Percentiles rank a stretch among this genome's conserved stretches.
phyloP scores from a whole-genome alignment of 2,797 vertebrate species.

The Pangasius macronema region DNA sequence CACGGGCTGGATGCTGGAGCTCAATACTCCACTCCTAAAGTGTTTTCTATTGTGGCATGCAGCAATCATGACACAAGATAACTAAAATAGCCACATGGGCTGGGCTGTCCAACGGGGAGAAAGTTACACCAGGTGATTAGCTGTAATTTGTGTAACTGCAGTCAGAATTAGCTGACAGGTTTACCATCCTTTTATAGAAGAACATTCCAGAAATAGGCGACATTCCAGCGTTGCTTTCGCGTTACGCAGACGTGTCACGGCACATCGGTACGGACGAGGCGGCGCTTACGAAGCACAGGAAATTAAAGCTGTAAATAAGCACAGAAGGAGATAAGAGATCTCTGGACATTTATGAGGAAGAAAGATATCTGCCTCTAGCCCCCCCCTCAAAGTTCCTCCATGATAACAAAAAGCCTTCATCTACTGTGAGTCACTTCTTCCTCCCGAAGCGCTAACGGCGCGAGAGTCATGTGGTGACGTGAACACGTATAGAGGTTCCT shows the following conservation, averaged over 20 bases:
- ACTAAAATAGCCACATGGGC: background rate
- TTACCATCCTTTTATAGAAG: background rate
- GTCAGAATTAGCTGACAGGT: background rate
- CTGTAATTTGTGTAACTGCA: background rate
- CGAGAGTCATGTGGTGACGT: constrained; percentile 46
- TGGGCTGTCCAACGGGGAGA: background rate
- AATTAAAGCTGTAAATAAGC: constrained; percentile 84
- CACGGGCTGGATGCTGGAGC: constrained; percentile 49
- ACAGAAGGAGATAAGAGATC: constrained; percentile 75
- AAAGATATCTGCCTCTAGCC: constrained; percentile 74
- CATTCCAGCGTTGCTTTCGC: constrained; percentile 69
- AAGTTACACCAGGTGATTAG: constrained; percentile 19
- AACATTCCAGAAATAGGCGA: constrained; percentile 67
- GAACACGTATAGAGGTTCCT: constrained; percentile 47
- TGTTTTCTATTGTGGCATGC: constrained; percentile 6
- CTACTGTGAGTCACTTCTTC: constrained; percentile 49
- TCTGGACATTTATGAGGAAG: constrained; percentile 76
- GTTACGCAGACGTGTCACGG: constrained; percentile 54
- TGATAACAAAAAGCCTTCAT: constrained; percentile 48
- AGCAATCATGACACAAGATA: constrained; percentile 11
- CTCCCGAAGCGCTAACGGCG: constrained; percentile 45
- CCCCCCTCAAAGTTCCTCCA: constrained; percentile 57
- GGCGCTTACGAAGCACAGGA: constrained; percentile 75
- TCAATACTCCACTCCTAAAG: constrained; percentile 6
- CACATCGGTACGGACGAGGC: constrained; percentile 60